Conservation (phyloP, 1,140 invertebrate species). For the Babylonia areolata region DNA sequence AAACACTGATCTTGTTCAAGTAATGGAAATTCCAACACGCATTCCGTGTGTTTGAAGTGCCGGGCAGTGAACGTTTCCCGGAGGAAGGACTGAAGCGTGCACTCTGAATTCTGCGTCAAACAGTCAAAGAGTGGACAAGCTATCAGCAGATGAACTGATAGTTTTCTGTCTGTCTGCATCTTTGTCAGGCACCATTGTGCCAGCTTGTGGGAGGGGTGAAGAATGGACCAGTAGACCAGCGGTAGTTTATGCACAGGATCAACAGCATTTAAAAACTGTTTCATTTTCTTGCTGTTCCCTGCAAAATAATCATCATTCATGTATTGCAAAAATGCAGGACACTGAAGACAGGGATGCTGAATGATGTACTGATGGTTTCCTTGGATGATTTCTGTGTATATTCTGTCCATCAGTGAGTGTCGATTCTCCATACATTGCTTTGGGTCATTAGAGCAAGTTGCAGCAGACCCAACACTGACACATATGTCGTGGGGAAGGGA, state of each 20-base stretch:
- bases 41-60: background rate
- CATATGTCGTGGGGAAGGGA: background rate
- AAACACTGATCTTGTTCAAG: background rate
- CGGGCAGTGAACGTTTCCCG: background rate
- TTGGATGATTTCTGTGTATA: background rate
- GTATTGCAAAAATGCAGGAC: background rate
- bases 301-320: background rate
- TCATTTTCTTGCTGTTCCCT: background rate
- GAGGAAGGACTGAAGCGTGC: background rate
- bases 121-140: background rate
- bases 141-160: background rate
- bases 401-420: background rate
- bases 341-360: slow-evolving; percentile 4
- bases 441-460: background rate
- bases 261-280: background rate
- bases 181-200: background rate
- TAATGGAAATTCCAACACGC: background rate
- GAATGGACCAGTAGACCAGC: slow-evolving; percentile 18
- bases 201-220: background rate
- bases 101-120: background rate
- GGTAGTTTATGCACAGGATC: slow-evolving; percentile 12
- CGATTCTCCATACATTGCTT: background rate
- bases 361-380: background rate
- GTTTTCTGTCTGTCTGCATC: too few relatives aligned
- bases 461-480: background rate